Conservation (phyloP, 53 echinoderm and acorn worm species). For the Holothuria leucospilota region DNA sequence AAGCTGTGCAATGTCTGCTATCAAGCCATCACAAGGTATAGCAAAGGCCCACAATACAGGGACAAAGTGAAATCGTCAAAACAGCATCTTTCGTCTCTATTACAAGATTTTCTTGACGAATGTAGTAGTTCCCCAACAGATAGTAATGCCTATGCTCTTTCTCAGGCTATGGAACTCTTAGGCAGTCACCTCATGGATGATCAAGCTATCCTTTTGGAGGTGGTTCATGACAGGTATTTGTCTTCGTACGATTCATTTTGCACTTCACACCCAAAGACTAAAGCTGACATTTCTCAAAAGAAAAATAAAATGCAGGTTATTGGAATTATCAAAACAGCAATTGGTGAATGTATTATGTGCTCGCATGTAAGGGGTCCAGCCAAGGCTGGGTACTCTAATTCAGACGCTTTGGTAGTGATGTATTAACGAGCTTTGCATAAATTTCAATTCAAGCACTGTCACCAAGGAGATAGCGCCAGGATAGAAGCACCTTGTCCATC, state of each 20-base stretch:
- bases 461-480: too few species aligned
- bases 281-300: not conserved
- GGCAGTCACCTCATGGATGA: not conserved
- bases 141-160: too few species aligned
- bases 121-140: too few species aligned
- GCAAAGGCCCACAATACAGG: too few species aligned
- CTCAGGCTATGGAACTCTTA: not conserved
- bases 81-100: too few species aligned
- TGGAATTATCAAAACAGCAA: not conserved
- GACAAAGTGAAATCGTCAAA: too few species aligned
- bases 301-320: not conserved
- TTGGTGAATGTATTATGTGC: not conserved
- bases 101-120: too few species aligned
- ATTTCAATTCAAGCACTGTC: not conserved
- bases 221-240: not conserved
- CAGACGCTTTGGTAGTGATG: not conserved
- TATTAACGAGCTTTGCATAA: not conserved
- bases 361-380: not conserved
- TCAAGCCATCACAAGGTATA: too few species aligned
- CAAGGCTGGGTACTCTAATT: not conserved
- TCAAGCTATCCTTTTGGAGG: slow-evolving; percentile 2
- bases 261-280: not conserved
- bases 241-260: not conserved
- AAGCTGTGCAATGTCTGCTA: too few species aligned
- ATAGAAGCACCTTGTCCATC: not conserved